Evolutionary conservation across 2,797 vertebrate species (phyloP).

Genomic region (Mionectes olivaceus): DNA sequence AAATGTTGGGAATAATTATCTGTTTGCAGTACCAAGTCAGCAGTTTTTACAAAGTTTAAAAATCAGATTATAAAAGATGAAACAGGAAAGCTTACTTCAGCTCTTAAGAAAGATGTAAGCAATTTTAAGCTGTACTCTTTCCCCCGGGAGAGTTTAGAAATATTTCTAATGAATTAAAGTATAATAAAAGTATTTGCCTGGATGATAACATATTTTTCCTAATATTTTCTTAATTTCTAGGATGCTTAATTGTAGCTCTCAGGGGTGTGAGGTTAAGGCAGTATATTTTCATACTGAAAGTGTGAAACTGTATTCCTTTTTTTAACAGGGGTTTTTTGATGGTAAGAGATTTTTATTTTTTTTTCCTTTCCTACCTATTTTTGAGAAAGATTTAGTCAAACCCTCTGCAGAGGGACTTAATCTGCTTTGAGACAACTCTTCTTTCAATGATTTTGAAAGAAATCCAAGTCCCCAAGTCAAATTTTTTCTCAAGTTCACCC

Average conservation of each 20-base stretch:
- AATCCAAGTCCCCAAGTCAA: background rate
- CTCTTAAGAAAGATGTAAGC: conserved; percentile 80
- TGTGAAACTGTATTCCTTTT: background rate
- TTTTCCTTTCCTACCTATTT: background rate
- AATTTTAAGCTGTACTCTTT: conserved; percentile 74
- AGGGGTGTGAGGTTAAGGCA: background rate
- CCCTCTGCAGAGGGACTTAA: background rate
- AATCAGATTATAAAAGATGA: conserved; percentile 76
- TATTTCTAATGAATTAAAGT: conserved; percentile 78
- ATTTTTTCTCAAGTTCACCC: background rate
- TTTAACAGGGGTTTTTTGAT: background rate
- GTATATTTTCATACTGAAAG: background rate
- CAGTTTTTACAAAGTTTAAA: conserved; percentile 66
- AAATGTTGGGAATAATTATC: conserved; percentile 71
- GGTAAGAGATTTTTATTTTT: background rate
- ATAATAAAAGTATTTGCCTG: conserved; percentile 75
- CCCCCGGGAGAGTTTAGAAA: conserved; percentile 63
- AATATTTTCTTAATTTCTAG: conserved; percentile 78
- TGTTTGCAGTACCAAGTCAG: conserved; percentile 69
- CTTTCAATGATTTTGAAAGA: background rate
- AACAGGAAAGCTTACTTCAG: conserved; percentile 77
- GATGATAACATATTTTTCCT: conserved; percentile 62
- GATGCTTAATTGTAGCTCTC: conserved; percentile 69
- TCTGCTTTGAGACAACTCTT: background rate
- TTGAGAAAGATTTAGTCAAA: background rate